phyloP scores from a whole-genome alignment of 1,140 invertebrate genomes.

The Diorhabda sublineata region DNA sequence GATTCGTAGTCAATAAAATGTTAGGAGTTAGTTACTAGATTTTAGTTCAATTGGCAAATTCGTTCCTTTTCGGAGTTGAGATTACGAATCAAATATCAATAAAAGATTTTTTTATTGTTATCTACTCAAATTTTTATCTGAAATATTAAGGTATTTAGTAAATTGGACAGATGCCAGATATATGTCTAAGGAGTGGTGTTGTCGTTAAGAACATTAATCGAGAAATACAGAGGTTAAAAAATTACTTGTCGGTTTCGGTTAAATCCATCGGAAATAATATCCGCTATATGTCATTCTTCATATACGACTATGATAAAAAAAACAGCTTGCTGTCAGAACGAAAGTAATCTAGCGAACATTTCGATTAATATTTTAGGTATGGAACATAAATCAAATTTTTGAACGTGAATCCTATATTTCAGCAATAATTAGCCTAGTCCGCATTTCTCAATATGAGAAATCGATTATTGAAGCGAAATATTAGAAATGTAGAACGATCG shows the following conservation, averaged over 20 bases:
- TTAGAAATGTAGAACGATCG: too few species aligned
- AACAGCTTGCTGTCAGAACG: neutral
- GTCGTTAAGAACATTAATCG: neutral
- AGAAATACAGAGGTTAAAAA: neutral
- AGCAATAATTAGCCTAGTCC: neutral
- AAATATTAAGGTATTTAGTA: too few species aligned
- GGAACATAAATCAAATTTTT: neutral
- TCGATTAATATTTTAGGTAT: neutral
- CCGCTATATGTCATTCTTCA: neutral
- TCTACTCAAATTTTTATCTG: too few species aligned
- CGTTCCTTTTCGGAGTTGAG: too few species aligned
- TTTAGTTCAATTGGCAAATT: too few species aligned
- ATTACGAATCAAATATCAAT: too few species aligned
- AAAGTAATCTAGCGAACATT: neutral
- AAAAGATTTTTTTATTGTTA: too few species aligned
- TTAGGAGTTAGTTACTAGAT: too few species aligned
- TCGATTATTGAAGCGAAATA: neutral
- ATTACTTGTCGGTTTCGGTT: neutral
- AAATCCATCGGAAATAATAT: conserved; percentile 3
- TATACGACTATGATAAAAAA: neutral
- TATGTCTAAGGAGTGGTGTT: neutral
- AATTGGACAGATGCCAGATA: too few species aligned
- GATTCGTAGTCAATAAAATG: too few species aligned
- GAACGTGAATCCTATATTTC: conserved; percentile 2
- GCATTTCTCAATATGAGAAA: neutral